A percentile compares a stretch with the other conserved stretches of the same genome.
Evolutionary conservation across 2,888 invertebrate genomes (phyloP).

Genomic region (Phanerotoma sp.): DNA sequence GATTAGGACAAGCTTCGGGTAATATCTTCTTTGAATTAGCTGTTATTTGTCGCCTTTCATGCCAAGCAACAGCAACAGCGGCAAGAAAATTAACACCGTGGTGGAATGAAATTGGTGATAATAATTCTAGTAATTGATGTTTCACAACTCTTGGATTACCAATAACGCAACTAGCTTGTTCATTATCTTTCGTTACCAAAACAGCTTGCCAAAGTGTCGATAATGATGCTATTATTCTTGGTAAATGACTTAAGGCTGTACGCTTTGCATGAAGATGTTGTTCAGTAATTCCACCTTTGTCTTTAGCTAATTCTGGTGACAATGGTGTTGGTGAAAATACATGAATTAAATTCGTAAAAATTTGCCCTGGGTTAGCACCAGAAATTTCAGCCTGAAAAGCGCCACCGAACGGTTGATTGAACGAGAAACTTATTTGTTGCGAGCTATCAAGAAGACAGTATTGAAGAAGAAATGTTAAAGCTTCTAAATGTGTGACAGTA

Average conservation of each 20-base stretch:
- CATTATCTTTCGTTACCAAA: conserved; percentile 57
- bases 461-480: conserved; percentile 76
- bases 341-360: conserved; percentile 78
- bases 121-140: conserved; percentile 76
- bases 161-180: conserved; percentile 60
- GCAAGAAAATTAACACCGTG: conserved; percentile 80
- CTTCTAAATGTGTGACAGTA: conserved; percentile 74
- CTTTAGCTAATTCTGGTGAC: conserved; percentile 53
- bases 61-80: conserved; percentile 85
- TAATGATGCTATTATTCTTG: conserved; percentile 78
- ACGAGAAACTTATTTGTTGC: conserved; percentile 62
- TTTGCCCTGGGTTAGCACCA: conserved; percentile 67
- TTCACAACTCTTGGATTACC: conserved; percentile 70
- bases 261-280: conserved; percentile 66
- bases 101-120: conserved; percentile 81
- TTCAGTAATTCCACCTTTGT: conserved; percentile 52
- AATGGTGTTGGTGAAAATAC: conserved; percentile 72
- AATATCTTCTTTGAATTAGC: conserved; percentile 59
- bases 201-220: conserved; percentile 79
- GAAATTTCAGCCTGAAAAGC: conserved; percentile 61
- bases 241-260: conserved; percentile 76
- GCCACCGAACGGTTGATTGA: conserved; percentile 61
- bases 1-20: conserved; percentile 68
- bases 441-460: conserved; percentile 75
- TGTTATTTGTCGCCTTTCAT: conserved; percentile 65